These are phyloP conservation scores for Xestoiulus laeticollis DNA, from an alignment of 2,888 invertebrate species.

Conservation along the genomic window DNA sequence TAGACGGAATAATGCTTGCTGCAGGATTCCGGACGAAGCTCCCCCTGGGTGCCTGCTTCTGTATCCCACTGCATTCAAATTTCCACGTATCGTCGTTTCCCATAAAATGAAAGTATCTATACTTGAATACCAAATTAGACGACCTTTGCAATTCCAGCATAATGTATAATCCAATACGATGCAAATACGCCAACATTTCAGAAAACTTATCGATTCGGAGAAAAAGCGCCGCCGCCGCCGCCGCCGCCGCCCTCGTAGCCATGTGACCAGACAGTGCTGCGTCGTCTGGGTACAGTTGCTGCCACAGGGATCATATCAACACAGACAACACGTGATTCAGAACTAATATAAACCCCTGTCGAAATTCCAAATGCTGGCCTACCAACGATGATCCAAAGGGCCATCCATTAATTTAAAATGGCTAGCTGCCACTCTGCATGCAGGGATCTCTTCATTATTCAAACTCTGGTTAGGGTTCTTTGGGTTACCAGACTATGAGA, in stretches of 20 bases:
- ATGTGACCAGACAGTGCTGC: neutral
- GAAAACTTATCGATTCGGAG: slow-evolving; percentile 40
- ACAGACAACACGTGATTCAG: slow-evolving; percentile 9
- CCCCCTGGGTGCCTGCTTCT: neutral
- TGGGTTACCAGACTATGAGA: too few species aligned
- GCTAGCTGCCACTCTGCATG: neutral
- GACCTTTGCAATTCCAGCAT: slow-evolving; percentile 41
- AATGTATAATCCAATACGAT: slow-evolving; percentile 40
- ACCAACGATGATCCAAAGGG: neutral
- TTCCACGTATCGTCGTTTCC: slow-evolving; percentile 26
- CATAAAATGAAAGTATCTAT: slow-evolving; percentile 4
- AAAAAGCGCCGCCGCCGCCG: slow-evolving; percentile 44
- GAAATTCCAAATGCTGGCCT: neutral
- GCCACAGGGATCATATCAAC: neutral
- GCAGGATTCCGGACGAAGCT: neutral
- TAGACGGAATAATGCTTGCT: neutral
- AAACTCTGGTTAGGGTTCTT: neutral
- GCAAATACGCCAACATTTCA: slow-evolving; percentile 44
- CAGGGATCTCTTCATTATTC: neutral
- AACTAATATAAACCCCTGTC: neutral
- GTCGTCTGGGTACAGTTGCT: neutral
- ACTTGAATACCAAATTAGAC: slow-evolving; percentile 39
- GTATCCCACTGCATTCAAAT: slow-evolving; percentile 14
- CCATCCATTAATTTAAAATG: neutral
- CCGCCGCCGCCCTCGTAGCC: neutral